Evolutionary conservation across 1,140 invertebrate species (phyloP).

Genomic region (Triops cancriformis): DNA sequence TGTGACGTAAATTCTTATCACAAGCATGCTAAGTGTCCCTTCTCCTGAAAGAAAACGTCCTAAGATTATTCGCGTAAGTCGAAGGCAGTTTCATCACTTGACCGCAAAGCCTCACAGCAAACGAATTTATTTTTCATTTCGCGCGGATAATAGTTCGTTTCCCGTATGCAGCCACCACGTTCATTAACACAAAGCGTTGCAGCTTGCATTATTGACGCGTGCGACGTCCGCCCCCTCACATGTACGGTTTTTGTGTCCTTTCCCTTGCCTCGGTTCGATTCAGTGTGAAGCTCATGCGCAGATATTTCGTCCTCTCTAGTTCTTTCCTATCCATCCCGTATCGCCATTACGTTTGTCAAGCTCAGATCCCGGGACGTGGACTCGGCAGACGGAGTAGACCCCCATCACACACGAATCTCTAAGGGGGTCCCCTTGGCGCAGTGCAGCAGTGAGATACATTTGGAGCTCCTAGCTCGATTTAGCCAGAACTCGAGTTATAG

Average conservation of each 20-base stretch:
- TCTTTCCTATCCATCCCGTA: background rate
- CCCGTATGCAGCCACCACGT: background rate
- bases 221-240: background rate
- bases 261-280: background rate
- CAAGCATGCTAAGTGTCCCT: no score
- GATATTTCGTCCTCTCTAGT: background rate
- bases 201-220: conserved; percentile 4
- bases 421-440: conserved; percentile 7
- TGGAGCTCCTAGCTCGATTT: background rate
- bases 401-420: background rate
- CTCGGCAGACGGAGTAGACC: conserved; percentile 4
- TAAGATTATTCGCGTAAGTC: no score
- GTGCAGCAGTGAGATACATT: conserved; percentile 13
- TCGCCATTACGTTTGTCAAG: conserved; percentile 5
- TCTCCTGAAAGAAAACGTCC: no score
- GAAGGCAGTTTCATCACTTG: no score
- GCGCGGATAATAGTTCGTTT: background rate
- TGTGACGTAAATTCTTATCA: no score
- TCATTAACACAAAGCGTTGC: background rate
- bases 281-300: conserved; percentile 4
- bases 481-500: background rate
- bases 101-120: no score
- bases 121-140: no score
- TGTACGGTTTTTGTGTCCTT: background rate
- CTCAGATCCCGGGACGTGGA: background rate